A percentile compares a stretch with the other conserved stretches of the same genome.
These are phyloP conservation scores for Lota lota DNA, from an alignment of 2,113 vertebrate genomes.

Conservation along the genomic window DNA sequence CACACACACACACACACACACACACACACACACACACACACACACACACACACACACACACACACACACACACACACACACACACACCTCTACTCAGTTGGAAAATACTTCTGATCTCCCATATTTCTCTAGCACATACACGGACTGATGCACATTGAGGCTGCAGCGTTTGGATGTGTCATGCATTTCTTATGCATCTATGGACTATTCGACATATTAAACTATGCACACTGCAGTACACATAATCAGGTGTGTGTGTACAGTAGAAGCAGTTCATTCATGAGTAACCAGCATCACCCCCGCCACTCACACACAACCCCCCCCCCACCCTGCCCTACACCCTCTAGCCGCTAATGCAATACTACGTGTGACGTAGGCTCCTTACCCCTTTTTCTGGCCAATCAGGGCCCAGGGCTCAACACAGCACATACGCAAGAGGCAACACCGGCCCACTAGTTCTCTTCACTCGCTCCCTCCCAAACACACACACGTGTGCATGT, in stretches of 20 bases:
- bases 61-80: too few relatives aligned
- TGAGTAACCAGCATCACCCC: conserved; percentile 31
- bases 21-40: too few relatives aligned
- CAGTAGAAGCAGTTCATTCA: conserved; percentile 58
- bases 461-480: conserved; percentile 13
- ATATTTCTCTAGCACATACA: conserved; percentile 12
- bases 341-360: conserved; percentile 60
- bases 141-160: not conserved
- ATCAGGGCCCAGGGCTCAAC: conserved; percentile 47
- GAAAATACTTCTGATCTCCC: conserved; percentile 31
- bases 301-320: conserved; percentile 26
- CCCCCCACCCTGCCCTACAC: conserved; percentile 31
- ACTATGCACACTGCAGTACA: too few relatives aligned
- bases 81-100: conserved; percentile 4
- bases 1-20: too few relatives aligned
- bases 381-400: conserved; percentile 69
- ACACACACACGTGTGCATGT: conserved; percentile 34
- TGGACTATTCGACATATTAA: too few relatives aligned
- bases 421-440: conserved; percentile 32
- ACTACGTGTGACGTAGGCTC: conserved; percentile 64
- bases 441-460: conserved; percentile 15
- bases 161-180: too few relatives aligned
- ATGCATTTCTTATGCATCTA: not conserved
- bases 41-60: too few relatives aligned
- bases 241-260: conserved; percentile 28